Evolutionary conservation across 2,113 vertebrate genomes (phyloP).

Genomic region (Sigmodon hispidus): DNA sequence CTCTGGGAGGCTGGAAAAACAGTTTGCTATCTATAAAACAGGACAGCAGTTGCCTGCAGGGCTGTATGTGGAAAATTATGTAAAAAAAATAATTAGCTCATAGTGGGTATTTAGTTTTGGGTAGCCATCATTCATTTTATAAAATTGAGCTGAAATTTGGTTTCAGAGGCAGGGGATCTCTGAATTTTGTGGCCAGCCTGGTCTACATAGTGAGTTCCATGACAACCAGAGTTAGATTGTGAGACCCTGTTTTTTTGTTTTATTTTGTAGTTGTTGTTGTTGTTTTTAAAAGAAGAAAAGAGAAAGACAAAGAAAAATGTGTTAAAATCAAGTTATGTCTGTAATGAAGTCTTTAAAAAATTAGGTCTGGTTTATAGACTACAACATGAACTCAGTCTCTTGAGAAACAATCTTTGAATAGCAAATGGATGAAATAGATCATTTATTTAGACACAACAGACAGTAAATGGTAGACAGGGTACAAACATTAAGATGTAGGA

Average conservation of each 20-base stretch:
- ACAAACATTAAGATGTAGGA: slow-evolving; percentile 12
- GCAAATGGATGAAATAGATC: neutral
- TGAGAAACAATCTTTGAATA: slow-evolving; percentile 55
- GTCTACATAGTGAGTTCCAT: neutral
- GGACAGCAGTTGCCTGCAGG: neutral
- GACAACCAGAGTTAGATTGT: neutral
- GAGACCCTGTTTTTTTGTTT: neutral
- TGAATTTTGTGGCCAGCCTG: neutral
- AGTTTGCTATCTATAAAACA: neutral
- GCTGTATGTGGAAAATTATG: neutral
- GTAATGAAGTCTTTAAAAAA: slow-evolving; percentile 49
- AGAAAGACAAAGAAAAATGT: neutral
- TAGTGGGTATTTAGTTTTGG: slow-evolving; percentile 19
- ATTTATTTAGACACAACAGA: neutral
- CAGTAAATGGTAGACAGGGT: slow-evolving; percentile 28
- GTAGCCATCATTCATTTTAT: slow-evolving; percentile 45
- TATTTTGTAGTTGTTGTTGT: too few species aligned
- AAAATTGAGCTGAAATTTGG: slow-evolving; percentile 4
- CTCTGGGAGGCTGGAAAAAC: neutral
- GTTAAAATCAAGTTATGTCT: slow-evolving; percentile 47
- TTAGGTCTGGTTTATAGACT: slow-evolving; percentile 44
- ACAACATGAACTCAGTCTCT: slow-evolving; percentile 41
- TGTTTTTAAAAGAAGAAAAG: too few species aligned
- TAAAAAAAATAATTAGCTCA: slow-evolving; percentile 5
- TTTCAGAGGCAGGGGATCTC: neutral